Base-by-base conservation (phyloP, 37 sponge, comb jelly and placozoan species). In the Halichondria panicea region DNA sequence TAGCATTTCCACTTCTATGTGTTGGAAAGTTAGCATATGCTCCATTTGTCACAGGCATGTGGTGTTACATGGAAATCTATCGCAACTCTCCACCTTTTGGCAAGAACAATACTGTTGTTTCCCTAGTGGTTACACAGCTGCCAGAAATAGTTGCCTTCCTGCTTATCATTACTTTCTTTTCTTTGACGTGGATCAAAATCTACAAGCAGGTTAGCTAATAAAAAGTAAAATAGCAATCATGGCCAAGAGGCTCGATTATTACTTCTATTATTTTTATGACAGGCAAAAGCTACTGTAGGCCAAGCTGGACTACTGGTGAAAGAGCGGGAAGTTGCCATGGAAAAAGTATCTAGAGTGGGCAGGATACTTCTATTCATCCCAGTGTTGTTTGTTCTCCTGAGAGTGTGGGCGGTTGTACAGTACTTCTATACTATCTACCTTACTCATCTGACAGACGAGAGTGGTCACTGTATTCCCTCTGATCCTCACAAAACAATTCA, bases 381-480 rank as follows among this genome's bases (percentile, higher is more conserved):
- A 5, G 13, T 79, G 32, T 32, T 46, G 62, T 79, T 79, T 28
- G 39, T 79, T 15, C 25, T 79, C 13, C 81, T 79, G 43, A 7
- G 81, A 79, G 73, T 79, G 31, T 79, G 81, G 81, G 71, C 59
- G 12, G 50, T 58, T 21, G 33, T 79, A 18, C 81, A 70, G 39
- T 48, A 48, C 50, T 48, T 18, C 50, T 48, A 18, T 13, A 48
- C 50, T 13, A 9, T 48, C 50, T 48, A 48, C 13, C 50, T 48
- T 9, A 13, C 50, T 13, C 50, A 48, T 48, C 13, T 48, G 50
- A 13, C 50, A 48, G 50, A 9, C 13, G 50, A 9, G 9, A 48
- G 13, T 48, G 50, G 50, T 48, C 50, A 48, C 50, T 48, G 50
- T 13, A 48, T 48, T 18, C 50, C 50, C 50, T 18, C 9, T 13